A percentile compares a stretch with the other conserved stretches of the same genome.
Evolutionary conservation across 2,797 vertebrate species (phyloP).

Genomic region (Pampus argenteus): DNA sequence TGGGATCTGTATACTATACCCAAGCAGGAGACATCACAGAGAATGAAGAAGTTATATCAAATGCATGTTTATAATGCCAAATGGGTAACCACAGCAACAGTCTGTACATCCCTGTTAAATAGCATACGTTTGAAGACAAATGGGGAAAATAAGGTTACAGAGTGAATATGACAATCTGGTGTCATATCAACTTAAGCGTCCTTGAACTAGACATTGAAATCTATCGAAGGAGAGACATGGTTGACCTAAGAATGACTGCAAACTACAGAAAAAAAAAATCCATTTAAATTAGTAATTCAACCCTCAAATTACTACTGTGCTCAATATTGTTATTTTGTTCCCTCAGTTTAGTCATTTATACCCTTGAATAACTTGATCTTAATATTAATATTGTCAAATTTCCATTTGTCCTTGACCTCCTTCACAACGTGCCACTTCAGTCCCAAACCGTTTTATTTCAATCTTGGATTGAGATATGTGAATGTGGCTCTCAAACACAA

Average conservation of each 20-base stretch:
- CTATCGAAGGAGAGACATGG: background rate
- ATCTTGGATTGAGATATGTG: background rate
- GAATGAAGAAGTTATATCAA: slow-evolving; percentile 44
- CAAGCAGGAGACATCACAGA: slow-evolving; percentile 48
- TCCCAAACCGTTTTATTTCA: background rate
- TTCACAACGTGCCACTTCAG: background rate
- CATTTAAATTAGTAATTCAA: slow-evolving; percentile 11
- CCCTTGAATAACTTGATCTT: slow-evolving; percentile 11
- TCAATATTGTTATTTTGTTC: background rate
- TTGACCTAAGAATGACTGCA: background rate
- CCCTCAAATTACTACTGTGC: background rate
- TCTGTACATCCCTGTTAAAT: slow-evolving; percentile 12
- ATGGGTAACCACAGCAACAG: slow-evolving; percentile 10
- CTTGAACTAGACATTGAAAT: background rate
- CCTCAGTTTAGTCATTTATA: slow-evolving; percentile 5
- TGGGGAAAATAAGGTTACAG: slow-evolving; percentile 9
- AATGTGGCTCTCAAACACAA: slow-evolving; percentile 10
- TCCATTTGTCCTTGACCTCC: background rate
- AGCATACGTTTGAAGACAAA: slow-evolving; percentile 18
- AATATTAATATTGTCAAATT: background rate
- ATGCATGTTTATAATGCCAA: slow-evolving; percentile 42
- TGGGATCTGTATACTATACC: slow-evolving; percentile 41
- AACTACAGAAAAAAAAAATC: slow-evolving; percentile 4
- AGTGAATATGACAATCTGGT: slow-evolving; percentile 9
- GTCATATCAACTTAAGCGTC: background rate